A percentile compares a stretch with the other conserved stretches of the same genome.
Evolutionary conservation across 1,140 invertebrate genomes (phyloP).

Genomic region (Lordiphosa clarofinis): DNA sequence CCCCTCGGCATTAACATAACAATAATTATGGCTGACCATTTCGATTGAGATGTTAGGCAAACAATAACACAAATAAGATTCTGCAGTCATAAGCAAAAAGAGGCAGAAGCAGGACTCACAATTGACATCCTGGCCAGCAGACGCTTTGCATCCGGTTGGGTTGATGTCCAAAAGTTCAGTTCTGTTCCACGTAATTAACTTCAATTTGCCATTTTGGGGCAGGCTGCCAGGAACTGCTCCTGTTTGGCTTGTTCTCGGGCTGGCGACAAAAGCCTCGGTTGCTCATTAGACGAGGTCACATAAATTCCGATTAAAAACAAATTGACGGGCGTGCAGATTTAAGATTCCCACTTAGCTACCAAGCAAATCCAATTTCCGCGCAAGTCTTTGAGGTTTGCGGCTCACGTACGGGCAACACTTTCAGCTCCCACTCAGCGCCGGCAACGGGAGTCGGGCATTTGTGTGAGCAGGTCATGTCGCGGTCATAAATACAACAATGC

Average conservation of each 20-base stretch:
- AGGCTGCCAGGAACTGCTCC: constrained; percentile 48
- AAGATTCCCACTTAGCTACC: constrained; percentile 40
- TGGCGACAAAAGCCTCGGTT: constrained; percentile 3
- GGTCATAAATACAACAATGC: constrained; percentile 78
- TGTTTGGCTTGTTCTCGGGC: constrained; percentile 19
- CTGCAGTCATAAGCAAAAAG: constrained; percentile 67
- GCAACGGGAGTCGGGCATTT: constrained; percentile 35
- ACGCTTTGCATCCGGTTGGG: constrained; percentile 68
- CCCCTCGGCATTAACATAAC: constrained; percentile 61
- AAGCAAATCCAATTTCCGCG: constrained; percentile 67
- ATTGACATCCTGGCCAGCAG: constrained; percentile 52
- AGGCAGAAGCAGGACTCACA: constrained; percentile 18
- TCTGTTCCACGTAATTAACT: constrained; percentile 9
- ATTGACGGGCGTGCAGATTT: constrained; percentile 67
- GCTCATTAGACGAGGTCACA: constrained; percentile 57
- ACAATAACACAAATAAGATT: constrained; percentile 43
- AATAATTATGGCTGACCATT: constrained; percentile 70
- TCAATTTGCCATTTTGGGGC: constrained; percentile 32
- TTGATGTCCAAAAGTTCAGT: constrained; percentile 39
- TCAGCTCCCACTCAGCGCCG: constrained; percentile 28
- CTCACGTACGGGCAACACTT: constrained; percentile 72
- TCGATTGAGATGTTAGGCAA: constrained; percentile 51
- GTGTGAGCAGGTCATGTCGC: constrained; percentile 76
- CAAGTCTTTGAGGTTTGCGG: constrained; percentile 46
- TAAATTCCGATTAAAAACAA: constrained; percentile 68